Evolutionary conservation across 2,113 vertebrate species (phyloP).

Genomic region (Danionella cerebrum): DNA sequence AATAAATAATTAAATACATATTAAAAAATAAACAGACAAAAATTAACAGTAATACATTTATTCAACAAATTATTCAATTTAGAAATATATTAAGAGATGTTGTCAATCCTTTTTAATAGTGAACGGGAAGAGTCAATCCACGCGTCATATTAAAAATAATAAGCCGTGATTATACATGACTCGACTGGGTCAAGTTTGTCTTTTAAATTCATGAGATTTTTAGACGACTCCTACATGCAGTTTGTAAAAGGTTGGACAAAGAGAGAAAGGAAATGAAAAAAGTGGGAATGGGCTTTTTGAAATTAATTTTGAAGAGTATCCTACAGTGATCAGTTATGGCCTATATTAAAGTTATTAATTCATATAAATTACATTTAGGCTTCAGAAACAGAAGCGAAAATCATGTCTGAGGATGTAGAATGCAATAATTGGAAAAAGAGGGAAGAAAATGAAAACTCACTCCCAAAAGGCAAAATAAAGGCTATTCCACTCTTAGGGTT

Average conservation of each 20-base stretch:
- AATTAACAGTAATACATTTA: too few species aligned
- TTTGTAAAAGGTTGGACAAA: neutral
- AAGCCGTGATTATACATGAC: neutral
- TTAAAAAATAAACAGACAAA: too few species aligned
- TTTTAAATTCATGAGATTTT: conserved; percentile 23
- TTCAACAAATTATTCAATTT: too few species aligned
- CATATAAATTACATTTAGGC: conserved; percentile 14
- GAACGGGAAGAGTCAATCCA: too few species aligned
- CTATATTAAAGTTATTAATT: conserved; percentile 17
- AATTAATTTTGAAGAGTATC: neutral
- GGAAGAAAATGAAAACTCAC: neutral
- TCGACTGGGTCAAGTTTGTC: neutral
- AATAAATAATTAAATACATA: too few species aligned
- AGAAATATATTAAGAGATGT: too few species aligned
- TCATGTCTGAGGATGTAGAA: neutral
- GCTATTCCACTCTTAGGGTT: conserved; percentile 3
- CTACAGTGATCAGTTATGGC: neutral
- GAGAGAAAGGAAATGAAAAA: neutral
- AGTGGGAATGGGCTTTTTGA: neutral
- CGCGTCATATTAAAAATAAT: neutral
- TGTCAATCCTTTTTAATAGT: too few species aligned
- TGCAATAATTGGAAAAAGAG: neutral
- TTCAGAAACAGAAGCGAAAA: neutral
- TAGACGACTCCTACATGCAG: neutral
- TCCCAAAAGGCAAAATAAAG: neutral